Evolutionary conservation across 2,888 invertebrate genomes (phyloP).

Genomic region (Caenorhabditis sinica): DNA sequence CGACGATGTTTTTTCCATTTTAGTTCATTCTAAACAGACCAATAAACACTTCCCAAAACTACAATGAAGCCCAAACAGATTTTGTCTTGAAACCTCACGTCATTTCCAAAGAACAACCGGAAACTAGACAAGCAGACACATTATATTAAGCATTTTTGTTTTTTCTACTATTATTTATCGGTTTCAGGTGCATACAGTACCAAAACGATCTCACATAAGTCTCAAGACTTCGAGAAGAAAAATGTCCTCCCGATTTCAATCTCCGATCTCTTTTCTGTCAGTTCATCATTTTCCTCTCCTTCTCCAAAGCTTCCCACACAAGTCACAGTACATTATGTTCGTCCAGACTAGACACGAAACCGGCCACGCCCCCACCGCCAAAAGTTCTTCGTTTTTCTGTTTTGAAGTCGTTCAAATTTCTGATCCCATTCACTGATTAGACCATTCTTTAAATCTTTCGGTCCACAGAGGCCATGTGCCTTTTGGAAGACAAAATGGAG

Average conservation of each 20-base stretch:
- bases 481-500: background rate
- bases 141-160: too few relatives aligned
- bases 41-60: too few relatives aligned
- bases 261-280: background rate
- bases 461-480: background rate
- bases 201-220: too few relatives aligned
- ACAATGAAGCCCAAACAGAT: too few relatives aligned
- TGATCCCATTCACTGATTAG: too few relatives aligned
- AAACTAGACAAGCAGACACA: too few relatives aligned
- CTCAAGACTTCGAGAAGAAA: background rate
- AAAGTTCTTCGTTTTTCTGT: background rate
- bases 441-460: background rate
- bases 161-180: background rate
- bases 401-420: background rate
- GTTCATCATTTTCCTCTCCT: too few relatives aligned
- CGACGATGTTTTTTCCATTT: too few relatives aligned
- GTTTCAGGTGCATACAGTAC: background rate
- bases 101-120: too few relatives aligned
- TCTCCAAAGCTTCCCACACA: background rate
- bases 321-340: slow-evolving; percentile 3
- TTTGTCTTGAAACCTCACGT: too few relatives aligned
- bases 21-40: too few relatives aligned
- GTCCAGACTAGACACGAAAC: background rate
- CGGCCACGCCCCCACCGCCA: background rate
- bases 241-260: background rate